Base-by-base conservation (phyloP, 2,888 invertebrate species). In the Exocentrus adspersus region DNA sequence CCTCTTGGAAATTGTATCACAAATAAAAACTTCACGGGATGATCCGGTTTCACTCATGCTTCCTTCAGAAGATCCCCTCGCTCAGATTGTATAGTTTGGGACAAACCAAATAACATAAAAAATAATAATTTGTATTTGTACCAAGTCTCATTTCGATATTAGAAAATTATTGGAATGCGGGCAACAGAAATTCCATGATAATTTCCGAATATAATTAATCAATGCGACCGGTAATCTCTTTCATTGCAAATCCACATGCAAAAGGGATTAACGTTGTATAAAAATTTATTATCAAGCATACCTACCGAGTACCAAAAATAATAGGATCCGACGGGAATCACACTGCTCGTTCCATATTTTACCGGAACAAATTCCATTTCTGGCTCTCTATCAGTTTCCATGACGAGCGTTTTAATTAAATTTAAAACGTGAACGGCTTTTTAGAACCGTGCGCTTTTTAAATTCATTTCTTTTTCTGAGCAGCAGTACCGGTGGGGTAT, bases 201-300 rank as follows among this genome's bases (percentile, higher is more conserved):
- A 65, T 62, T 64, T 65, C 59, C 28, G 43, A 46, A 64, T 60
- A 43, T 57, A 69, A 67, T 69, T 64, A 64, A 64, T 66, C 66
- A 69, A 64, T 61, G 53, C 46, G 51, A 62, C 56, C 64, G 50
- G 46, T 65, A 61, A 65, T 60, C 68, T 53, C 53, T 20, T 19
- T 43, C 32, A 57, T 52, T 67, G 64, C 64, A 63, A 60, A 60
- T 59, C 50, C 57, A 45, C 62, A 62, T 58, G 61, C 60, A 56
- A 65, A 43, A 45, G 54, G 67, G 67, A 69, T 69, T 68, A 67
- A 30, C 30, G 48, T 53, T 61, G 67, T 65, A 60, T 56, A 65
- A 65, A 67, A 69, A 69, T 69, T 60, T 62, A 67, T 69, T 51
- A 64, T 62, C 60, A 48, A 58, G 60, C 64, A 54, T 51, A 60